phyloP scores from a whole-genome alignment of 2,888 invertebrate species.

The Agrotis clavis region DNA sequence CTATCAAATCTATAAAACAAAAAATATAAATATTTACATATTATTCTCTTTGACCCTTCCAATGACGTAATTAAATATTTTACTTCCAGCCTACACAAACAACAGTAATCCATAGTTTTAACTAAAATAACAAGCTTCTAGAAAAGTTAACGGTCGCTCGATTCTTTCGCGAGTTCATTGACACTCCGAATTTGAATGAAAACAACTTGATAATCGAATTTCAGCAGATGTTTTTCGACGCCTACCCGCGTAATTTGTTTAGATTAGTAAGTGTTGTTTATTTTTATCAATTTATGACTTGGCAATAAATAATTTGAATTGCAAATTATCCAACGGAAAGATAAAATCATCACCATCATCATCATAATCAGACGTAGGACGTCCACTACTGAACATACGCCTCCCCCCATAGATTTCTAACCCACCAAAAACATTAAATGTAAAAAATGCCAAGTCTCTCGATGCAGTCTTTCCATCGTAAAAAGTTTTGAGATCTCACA shows the following conservation, averaged over 20 bases:
- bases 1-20: no score
- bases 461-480: no score
- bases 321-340: no score
- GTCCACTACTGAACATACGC: no score
- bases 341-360: no score
- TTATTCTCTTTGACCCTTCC: conserved; percentile 8
- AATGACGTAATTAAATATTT: conserved; percentile 21
- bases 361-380: no score
- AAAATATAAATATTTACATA: neutral
- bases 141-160: conserved; percentile 32
- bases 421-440: no score
- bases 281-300: conserved; percentile 4
- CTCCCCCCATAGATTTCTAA: no score
- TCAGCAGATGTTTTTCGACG: conserved; percentile 37
- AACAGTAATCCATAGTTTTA: neutral
- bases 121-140: conserved; percentile 21
- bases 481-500: no score
- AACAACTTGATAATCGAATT: conserved; percentile 32
- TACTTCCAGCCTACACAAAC: neutral
- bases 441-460: no score
- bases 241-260: conserved; percentile 20
- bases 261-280: neutral
- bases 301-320: neutral
- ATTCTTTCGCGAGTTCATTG: conserved; percentile 39
- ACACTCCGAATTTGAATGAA: conserved; percentile 37